Base-by-base conservation (phyloP, 30 jellyfish, hydroid and myxozoan species). In the Aurelia aurita region DNA sequence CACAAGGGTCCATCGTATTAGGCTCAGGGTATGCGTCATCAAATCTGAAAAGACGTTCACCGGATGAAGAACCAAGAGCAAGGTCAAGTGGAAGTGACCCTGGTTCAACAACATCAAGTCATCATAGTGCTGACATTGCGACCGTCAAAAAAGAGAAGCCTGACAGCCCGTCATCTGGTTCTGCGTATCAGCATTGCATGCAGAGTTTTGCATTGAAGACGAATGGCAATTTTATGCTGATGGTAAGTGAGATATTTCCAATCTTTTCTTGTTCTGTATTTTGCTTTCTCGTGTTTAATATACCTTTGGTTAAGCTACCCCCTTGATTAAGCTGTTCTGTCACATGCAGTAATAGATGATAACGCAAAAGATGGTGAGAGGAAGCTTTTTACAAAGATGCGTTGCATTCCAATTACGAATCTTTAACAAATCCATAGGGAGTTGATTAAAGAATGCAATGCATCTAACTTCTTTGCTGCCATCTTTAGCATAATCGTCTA, bases 61-160 rank as follows among this genome's bases (percentile, higher is more conserved):
- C 88, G 0, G 64, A 73, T 34, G 87, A 73, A 15, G 8, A n/a
- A 14, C 95, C 82, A 20, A 65, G 95, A 34, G 86, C 95, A 15
- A 72, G 62, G 35, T 85, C 95, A 20, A 85, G 95, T 51, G 62
- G 79, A 47, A 85, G 95, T 73, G 95, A 85, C 34, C 77, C 85
- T 5, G 80, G 95, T 6, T 77, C 95, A 66, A 7, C 82, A 0
- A 47, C 82, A 19, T 47, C 88, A 25, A 64, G 58, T 19, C 85
- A 55, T 13, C 72, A 58, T 32, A 61, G 47, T 45, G 67, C 44
- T n/a, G 95, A 85, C 18, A 8, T 75, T 32, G 72, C 53, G 3
- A 26, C 20, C 20, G 89, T 85, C 23, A 85, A 85, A 32, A 88
- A 85, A 31, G 95, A 85, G 31, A 63, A 85, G 47, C 75, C 79